Conservation (phyloP, 2,888 invertebrate genomes). For the Cheilosia scutellata region DNA sequence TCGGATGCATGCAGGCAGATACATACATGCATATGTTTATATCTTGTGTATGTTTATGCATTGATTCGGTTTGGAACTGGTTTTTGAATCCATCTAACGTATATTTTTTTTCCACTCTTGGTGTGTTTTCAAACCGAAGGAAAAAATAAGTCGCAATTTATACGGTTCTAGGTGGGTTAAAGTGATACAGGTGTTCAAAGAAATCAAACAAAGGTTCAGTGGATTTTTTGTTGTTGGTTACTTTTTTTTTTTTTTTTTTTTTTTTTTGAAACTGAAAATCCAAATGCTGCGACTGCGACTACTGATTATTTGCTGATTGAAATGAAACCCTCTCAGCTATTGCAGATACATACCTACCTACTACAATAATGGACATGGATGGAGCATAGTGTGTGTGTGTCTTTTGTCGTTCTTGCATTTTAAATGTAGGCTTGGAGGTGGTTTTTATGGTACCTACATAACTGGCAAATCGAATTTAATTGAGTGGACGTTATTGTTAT, state of each 20-base stretch:
- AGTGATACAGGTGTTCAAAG: conserved; percentile 75
- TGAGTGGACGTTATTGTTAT: conserved; percentile 15
- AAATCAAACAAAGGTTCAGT: conserved; percentile 75
- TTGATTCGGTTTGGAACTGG: conserved; percentile 73
- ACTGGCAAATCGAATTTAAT: conserved; percentile 26
- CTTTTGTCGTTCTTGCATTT: conserved; percentile 17
- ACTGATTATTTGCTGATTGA: conserved; percentile 68
- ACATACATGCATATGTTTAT: conserved; percentile 60
- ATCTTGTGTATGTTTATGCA: conserved; percentile 71
- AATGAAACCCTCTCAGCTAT: conserved; percentile 48
- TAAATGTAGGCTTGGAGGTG: neutral
- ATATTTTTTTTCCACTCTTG: conserved; percentile 53
- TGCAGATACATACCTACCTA: neutral
- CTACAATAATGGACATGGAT: neutral
- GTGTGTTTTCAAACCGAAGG: conserved; percentile 59
- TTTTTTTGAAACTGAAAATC: conserved; percentile 60
- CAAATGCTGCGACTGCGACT: conserved; percentile 45
- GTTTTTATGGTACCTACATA: conserved; percentile 14
- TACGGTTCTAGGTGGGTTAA: conserved; percentile 74
- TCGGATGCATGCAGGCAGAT: conserved; percentile 64
- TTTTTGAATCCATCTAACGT: conserved; percentile 75
- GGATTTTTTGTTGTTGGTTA: conserved; percentile 60
- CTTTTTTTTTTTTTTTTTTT: conserved; percentile 59
- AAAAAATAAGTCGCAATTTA: conserved; percentile 76
- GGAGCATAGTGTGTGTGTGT: neutral